Percentiles rank a stretch among this genome's conserved stretches.
phyloP scores from a whole-genome alignment of 1,140 invertebrate species.

The Cardiocondyla obscurior region DNA sequence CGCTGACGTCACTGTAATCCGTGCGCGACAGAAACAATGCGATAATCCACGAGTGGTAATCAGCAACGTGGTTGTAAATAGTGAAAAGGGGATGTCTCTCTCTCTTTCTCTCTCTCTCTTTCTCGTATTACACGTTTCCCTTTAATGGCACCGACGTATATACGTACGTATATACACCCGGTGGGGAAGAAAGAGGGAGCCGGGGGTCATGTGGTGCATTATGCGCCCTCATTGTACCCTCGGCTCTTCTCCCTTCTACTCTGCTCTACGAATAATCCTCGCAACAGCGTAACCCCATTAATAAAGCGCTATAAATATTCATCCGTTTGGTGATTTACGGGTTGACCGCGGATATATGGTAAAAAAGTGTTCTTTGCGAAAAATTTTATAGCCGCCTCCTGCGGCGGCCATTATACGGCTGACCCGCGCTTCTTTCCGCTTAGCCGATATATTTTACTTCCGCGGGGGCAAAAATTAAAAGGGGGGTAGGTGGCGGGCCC shows the following conservation, averaged over 20 bases:
- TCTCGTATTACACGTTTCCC: constrained; percentile 58
- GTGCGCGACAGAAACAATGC: constrained; percentile 43
- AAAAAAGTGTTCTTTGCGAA: constrained; percentile 55
- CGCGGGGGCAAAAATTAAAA: constrained; percentile 59
- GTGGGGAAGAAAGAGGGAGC: neutral
- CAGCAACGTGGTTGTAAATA: constrained; percentile 66
- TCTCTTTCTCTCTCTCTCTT: constrained; percentile 5
- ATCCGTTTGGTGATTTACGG: constrained; percentile 74
- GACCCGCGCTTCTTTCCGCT: constrained; percentile 38
- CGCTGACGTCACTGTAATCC: constrained; percentile 41
- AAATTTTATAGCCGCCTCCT: constrained; percentile 58
- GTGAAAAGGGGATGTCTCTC: constrained; percentile 54
- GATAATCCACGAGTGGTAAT: constrained; percentile 54
- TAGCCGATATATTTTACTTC: constrained; percentile 56
- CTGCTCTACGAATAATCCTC: constrained; percentile 70
- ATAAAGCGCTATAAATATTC: constrained; percentile 78
- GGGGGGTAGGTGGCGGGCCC: neutral
- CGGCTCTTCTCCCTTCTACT: constrained; percentile 38
- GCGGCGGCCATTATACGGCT: constrained; percentile 43
- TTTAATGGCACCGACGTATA: constrained; percentile 64
- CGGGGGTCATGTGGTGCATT: constrained; percentile 67
- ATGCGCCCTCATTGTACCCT: constrained; percentile 68
- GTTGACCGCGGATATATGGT: constrained; percentile 54
- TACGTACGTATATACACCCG: neutral
- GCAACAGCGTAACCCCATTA: constrained; percentile 74